Evolutionary conservation across 2,113 vertebrate genomes (phyloP).

Genomic region (Polyodon spathula): DNA sequence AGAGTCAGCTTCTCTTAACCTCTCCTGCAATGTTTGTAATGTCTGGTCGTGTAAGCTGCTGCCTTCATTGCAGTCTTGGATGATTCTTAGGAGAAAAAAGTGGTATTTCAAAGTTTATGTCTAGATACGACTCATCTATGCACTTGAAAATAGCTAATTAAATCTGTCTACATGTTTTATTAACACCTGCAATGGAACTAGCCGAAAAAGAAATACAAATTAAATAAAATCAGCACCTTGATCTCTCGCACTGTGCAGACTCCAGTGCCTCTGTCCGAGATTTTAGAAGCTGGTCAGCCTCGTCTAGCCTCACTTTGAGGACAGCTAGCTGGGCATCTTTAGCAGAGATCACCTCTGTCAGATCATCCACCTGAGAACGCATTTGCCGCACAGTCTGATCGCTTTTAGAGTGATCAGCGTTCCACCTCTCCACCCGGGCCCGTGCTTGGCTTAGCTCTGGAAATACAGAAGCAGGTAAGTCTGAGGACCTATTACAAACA

Average conservation of each 20-base stretch:
- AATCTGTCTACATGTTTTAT: too few species aligned
- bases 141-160: too few species aligned
- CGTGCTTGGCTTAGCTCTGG: conserved; percentile 76
- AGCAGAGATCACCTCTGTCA: conserved; percentile 77
- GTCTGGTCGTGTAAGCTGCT: conserved; percentile 82
- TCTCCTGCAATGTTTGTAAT: conserved; percentile 78
- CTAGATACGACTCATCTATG: too few species aligned
- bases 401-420: conserved; percentile 74
- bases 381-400: conserved; percentile 72
- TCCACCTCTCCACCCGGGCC: conserved; percentile 76
- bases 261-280: conserved; percentile 76
- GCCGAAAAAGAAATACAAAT: background rate
- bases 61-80: conserved; percentile 84
- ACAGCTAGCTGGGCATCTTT: conserved; percentile 95
- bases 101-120: background rate
- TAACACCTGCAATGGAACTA: too few species aligned
- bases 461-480: conserved; percentile 21
- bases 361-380: conserved; percentile 76
- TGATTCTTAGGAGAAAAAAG: conserved; percentile 56
- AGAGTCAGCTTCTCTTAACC: conserved; percentile 71
- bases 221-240: conserved; percentile 54
- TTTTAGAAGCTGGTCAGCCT: conserved; percentile 85
- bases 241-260: conserved; percentile 73
- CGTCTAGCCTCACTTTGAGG: conserved; percentile 81
- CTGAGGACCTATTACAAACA: too few species aligned